Percentiles rank a stretch among this genome's conserved stretches.
Conservation (phyloP, 2,113 vertebrate species). For the Notothenia coriiceps region DNA sequence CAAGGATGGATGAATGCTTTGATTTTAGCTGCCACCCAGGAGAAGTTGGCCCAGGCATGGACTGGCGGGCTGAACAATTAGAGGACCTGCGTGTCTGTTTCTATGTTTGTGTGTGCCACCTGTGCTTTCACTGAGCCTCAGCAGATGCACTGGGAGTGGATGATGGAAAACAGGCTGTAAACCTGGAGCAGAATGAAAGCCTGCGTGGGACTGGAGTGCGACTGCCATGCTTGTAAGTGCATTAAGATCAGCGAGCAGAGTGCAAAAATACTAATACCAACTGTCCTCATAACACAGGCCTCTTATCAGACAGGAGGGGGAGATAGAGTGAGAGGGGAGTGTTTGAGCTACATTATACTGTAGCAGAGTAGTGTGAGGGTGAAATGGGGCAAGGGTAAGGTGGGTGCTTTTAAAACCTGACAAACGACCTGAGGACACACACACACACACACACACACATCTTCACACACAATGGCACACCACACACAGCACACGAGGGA, state of each 20-base stretch:
- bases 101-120: slow-evolving; percentile 59
- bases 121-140: slow-evolving; percentile 57
- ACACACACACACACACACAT: slow-evolving; percentile 77
- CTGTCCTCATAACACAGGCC: slow-evolving; percentile 81
- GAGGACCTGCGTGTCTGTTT: slow-evolving; percentile 31
- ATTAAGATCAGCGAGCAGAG: slow-evolving; percentile 85
- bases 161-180: slow-evolving; percentile 60
- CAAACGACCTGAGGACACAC: slow-evolving; percentile 84
- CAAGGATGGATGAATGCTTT: slow-evolving; percentile 61
- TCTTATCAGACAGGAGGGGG: slow-evolving; percentile 70
- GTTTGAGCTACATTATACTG: slow-evolving; percentile 55
- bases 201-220: slow-evolving; percentile 66
- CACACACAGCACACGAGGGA: slow-evolving; percentile 81
- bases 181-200: slow-evolving; percentile 58
- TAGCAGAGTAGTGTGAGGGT: slow-evolving; percentile 52
- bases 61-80: slow-evolving; percentile 52
- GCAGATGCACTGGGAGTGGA: slow-evolving; percentile 50
- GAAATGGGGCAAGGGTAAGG: slow-evolving; percentile 3
- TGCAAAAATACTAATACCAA: slow-evolving; percentile 87
- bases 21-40: slow-evolving; percentile 71
- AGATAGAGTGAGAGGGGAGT: slow-evolving; percentile 9
- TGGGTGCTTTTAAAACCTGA: slow-evolving; percentile 74
- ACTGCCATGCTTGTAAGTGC: slow-evolving; percentile 80
- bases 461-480: slow-evolving; percentile 80
- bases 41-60: slow-evolving; percentile 51